Evolutionary conservation across 2,888 invertebrate species (phyloP).

Genomic region (Tipula helvola): DNA sequence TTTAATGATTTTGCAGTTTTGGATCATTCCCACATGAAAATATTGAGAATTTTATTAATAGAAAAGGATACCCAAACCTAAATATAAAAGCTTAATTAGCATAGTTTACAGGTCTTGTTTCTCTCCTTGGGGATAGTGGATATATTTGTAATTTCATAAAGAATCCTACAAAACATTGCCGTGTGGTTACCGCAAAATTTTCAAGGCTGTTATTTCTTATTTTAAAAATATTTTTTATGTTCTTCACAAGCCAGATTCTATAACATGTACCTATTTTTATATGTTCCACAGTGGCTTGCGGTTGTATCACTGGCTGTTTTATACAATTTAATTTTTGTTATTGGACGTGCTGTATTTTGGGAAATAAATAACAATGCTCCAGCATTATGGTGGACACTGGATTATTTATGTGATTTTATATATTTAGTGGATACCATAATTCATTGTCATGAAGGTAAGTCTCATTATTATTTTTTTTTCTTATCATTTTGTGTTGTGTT

Average conservation of each 20-base stretch:
- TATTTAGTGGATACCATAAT: slow-evolving; percentile 78
- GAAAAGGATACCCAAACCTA: too few relatives aligned
- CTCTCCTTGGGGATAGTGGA: too few relatives aligned
- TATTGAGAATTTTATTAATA: too few relatives aligned
- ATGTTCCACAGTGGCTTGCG: slow-evolving; percentile 72
- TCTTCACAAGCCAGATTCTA: neutral
- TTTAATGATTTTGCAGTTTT: too few relatives aligned
- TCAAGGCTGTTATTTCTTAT: too few relatives aligned
- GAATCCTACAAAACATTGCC: too few relatives aligned
- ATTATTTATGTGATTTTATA: slow-evolving; percentile 76
- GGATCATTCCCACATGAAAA: too few relatives aligned
- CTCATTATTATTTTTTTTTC: neutral
- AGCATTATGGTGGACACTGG: slow-evolving; percentile 69
- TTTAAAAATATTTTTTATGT: neutral
- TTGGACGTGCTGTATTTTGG: slow-evolving; percentile 85
- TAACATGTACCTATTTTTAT: slow-evolving; percentile 16
- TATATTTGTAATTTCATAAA: too few relatives aligned
- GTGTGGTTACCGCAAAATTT: too few relatives aligned
- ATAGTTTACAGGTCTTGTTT: too few relatives aligned
- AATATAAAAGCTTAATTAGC: too few relatives aligned
- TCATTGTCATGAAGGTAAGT: slow-evolving; percentile 77
- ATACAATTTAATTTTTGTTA: slow-evolving; percentile 84
- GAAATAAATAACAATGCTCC: slow-evolving; percentile 68
- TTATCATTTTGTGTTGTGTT: neutral
- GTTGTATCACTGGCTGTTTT: slow-evolving; percentile 77